Conservation (phyloP, 2,113 vertebrate species). For the Pseudolaguvia tuberculata region DNA sequence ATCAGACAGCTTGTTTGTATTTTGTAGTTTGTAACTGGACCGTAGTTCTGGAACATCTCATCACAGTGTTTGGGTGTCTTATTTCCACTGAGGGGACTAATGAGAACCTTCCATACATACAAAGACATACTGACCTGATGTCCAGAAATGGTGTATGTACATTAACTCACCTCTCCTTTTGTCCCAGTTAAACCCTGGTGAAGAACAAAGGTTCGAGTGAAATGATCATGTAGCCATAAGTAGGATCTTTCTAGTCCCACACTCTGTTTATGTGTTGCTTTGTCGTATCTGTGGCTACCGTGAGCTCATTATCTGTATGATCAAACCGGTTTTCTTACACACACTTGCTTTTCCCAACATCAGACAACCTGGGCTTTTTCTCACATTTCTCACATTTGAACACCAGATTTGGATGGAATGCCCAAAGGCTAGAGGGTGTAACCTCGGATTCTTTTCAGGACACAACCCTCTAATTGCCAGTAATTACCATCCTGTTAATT, state of each 20-base stretch:
- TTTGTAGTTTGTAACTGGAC: too few species aligned
- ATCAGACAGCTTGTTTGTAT: background rate
- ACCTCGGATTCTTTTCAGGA: background rate
- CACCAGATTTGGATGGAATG: background rate
- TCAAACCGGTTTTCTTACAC: background rate
- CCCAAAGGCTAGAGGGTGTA: background rate
- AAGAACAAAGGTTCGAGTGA: conserved; percentile 43
- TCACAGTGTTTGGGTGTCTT: too few species aligned
- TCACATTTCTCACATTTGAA: background rate
- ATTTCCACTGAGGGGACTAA: too few species aligned
- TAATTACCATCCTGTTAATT: background rate
- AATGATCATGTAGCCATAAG: background rate
- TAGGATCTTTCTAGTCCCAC: background rate
- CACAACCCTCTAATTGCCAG: conserved; percentile 2
- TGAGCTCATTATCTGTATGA: background rate
- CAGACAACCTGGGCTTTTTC: background rate
- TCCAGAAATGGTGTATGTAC: too few species aligned
- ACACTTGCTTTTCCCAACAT: background rate
- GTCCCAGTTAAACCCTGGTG: conserved; percentile 80
- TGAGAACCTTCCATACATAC: too few species aligned
- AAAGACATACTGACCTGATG: too few species aligned
- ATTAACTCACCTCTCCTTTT: conserved; percentile 79
- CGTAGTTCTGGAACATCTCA: too few species aligned
- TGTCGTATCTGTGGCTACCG: background rate
- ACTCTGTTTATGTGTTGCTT: too few species aligned